Conservation (phyloP, 1,140 invertebrate species). For the Coelopa frigida region DNA sequence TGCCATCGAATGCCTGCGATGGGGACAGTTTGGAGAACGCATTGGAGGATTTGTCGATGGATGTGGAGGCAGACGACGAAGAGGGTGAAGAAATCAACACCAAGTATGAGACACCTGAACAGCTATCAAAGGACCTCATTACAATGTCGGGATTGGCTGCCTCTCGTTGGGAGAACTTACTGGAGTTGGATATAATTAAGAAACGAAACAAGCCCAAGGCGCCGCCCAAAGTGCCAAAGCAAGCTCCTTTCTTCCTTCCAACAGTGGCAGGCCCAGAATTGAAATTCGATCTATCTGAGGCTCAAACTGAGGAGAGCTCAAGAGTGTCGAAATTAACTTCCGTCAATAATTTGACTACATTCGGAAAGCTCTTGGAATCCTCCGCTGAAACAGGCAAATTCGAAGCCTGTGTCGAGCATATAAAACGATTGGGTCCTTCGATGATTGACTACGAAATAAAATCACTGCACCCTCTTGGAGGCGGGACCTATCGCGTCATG, state of each 20-base stretch:
- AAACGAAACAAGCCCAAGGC: slow-evolving; percentile 87
- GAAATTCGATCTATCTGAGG: slow-evolving; percentile 66
- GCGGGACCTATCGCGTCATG: slow-evolving; percentile 62
- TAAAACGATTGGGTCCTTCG: slow-evolving; percentile 79
- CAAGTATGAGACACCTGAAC: slow-evolving; percentile 58
- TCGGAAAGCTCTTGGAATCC: slow-evolving; percentile 55
- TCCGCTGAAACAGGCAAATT: slow-evolving; percentile 47
- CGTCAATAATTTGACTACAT: slow-evolving; percentile 58
- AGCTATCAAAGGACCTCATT: slow-evolving; percentile 73
- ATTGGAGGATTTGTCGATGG: slow-evolving; percentile 33
- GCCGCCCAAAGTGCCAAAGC: slow-evolving; percentile 68
- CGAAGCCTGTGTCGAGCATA: slow-evolving; percentile 54
- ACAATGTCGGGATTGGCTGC: slow-evolving; percentile 78
- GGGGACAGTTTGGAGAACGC: slow-evolving; percentile 28
- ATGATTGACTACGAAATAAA: slow-evolving; percentile 86
- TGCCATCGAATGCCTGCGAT: slow-evolving; percentile 50
- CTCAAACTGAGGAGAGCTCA: slow-evolving; percentile 48
- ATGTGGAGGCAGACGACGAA: slow-evolving; percentile 27
- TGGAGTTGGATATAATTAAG: slow-evolving; percentile 85
- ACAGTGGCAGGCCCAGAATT: slow-evolving; percentile 77
- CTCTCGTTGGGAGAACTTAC: slow-evolving; percentile 88
- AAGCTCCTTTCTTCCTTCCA: slow-evolving; percentile 92
- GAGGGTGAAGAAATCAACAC: slow-evolving; percentile 49
- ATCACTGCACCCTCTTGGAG: slow-evolving; percentile 63
- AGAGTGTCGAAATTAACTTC: slow-evolving; percentile 51